Conservation (phyloP, 2,113 vertebrate genomes). For the Nerophis ophidion region DNA sequence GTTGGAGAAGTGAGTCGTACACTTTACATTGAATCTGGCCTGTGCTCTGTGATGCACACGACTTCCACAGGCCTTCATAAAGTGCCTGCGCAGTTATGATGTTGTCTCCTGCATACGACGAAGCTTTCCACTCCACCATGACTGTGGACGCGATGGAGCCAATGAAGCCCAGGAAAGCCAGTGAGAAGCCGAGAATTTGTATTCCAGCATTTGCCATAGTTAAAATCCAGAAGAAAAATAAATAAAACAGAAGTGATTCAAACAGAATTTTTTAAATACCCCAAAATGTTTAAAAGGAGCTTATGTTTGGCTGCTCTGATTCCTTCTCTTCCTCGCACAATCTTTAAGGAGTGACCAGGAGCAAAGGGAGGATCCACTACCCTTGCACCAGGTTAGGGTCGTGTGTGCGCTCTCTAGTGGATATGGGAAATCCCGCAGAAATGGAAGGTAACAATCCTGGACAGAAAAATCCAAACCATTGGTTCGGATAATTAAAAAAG, state of each 20-base stretch:
- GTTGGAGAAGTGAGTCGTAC: slow-evolving; percentile 85
- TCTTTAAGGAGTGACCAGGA: slow-evolving; percentile 18
- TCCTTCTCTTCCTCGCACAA: neutral
- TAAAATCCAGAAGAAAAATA: neutral
- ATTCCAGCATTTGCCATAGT: slow-evolving; percentile 84
- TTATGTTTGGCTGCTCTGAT: neutral
- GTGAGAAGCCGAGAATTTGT: slow-evolving; percentile 82
- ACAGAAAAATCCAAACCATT: no score
- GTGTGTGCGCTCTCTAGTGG: neutral
- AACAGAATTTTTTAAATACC: neutral
- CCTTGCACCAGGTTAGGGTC: neutral
- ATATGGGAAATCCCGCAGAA: no score
- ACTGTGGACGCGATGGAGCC: slow-evolving; percentile 79
- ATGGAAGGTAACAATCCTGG: neutral
- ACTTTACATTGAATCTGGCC: slow-evolving; percentile 93
- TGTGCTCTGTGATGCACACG: slow-evolving; percentile 88
- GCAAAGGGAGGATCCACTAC: slow-evolving; percentile 39
- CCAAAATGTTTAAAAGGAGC: neutral
- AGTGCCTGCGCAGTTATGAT: slow-evolving; percentile 90
- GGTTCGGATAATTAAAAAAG: no score
- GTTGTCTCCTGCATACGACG: slow-evolving; percentile 85
- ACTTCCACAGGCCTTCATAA: slow-evolving; percentile 92
- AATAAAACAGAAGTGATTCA: neutral
- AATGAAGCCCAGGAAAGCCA: slow-evolving; percentile 84
- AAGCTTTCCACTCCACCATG: slow-evolving; percentile 92